phyloP scores from a whole-genome alignment of 2,113 vertebrate genomes.

The Saguinus midas region DNA sequence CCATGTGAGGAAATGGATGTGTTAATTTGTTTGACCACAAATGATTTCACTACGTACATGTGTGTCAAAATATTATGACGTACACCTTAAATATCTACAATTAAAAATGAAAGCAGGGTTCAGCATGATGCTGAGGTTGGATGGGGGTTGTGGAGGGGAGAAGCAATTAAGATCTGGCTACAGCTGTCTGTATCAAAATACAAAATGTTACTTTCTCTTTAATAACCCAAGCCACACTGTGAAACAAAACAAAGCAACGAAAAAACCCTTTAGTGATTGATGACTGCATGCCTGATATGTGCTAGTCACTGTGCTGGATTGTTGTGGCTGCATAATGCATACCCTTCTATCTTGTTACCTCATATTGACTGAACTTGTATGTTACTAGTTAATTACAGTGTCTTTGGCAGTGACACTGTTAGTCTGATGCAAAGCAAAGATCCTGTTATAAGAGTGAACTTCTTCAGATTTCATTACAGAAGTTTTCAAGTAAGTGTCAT shows the following conservation, averaged over 20 bases:
- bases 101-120: neutral
- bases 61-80: neutral
- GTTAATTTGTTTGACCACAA: neutral
- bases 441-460: neutral
- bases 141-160: neutral
- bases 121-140: neutral
- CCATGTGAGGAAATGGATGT: neutral
- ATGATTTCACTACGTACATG: neutral
- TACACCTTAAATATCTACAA: neutral
- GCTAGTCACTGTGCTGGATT: neutral
- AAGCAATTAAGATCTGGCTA: neutral
- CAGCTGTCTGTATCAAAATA: neutral
- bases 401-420: neutral
- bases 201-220: neutral
- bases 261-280: neutral
- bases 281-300: neutral
- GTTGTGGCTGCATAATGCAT: neutral
- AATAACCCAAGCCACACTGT: neutral
- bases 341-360: neutral
- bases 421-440: neutral
- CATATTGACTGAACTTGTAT: neutral
- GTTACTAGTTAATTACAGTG: neutral
- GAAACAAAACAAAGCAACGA: conserved; percentile 4
- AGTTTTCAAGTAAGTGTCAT: neutral
- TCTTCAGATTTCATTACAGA: neutral